Evolutionary conservation across 2,888 invertebrate species (phyloP), one percentile per base, ranked within the genome.

Genomic region (Polydrusus tereticollis): DNA sequence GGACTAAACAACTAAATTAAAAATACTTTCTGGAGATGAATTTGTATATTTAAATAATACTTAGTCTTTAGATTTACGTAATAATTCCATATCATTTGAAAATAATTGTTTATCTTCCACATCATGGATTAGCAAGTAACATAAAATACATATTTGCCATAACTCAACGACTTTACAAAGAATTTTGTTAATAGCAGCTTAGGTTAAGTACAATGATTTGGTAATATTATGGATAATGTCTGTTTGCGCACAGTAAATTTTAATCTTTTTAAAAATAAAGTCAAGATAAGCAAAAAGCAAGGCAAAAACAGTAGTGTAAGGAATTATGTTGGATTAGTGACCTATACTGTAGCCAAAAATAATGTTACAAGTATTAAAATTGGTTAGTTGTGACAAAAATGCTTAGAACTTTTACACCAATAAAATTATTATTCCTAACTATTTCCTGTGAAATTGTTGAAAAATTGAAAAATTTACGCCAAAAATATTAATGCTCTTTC

Each of bases 181-280:
- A 18, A 47, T 47, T 47, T 29, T 62, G 47, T 62, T 62, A 47
- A 55, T 33, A 62, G 29, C 47, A 29, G 62, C 33, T 62, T 62
- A 62, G 47, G 23, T 62, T 50, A 66, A 20, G 50, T 58, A 57
- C 18, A 60, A 68, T 68, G 47, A 47, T 47, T 59, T 60, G 59
- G 59, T 59, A 29, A 47, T 50, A 59, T 68, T 36, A 23, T 55
- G 71, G 66, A 65, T 71, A 63, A 67, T 52, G 47, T 47, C 62
- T 67, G 41, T 71, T 71, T 72, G 60, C 58, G 43, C 29, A 43
- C 63, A 41, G 64, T 69, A 69, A 77, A 73, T 75, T 66, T 72
- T 78, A 78, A 78, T 78, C 75, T 76, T 74, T 73, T 73, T 72
- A 73, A 75, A 78, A 73, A 78, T 73, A 76, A 70, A 70, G 75